Base-by-base conservation (phyloP, 2,113 vertebrate genomes). In the Neodon shergylaensis region DNA sequence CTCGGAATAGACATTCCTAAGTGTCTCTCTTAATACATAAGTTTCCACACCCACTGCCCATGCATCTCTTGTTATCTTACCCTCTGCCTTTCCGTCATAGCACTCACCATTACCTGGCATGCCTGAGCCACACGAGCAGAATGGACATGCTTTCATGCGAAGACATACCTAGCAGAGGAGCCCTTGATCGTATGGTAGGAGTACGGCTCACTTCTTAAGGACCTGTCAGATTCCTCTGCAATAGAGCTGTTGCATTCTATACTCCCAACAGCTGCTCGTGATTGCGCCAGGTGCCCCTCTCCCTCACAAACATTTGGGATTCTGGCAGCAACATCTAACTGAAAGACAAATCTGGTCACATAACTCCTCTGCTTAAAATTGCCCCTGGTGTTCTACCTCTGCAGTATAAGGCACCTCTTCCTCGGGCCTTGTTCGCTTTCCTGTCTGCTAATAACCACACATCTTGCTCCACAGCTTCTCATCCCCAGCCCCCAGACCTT, bases 201-300 rank as follows among this genome's bases (percentile, higher is more conserved):
- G 17, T 28, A 33, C 54, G 5, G 54, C 49, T 94, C 82, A 91
- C 66, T 89, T 91, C 92, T 88, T 36, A 96, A 96, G 79, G 26
- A 88, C 58, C 19, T 81, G 39, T 84, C 92, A 88, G 76, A 72
- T 72, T 90, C 52, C 39, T 92, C 95, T 95, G 68, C 88, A 68
- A 79, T 91, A 95, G 42, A 78, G 28, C 86, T 73, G 4, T 72
- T 70, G 19, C 70, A 82, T 79, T 95, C 88, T 88, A 52, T 74
- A 63, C n/a, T 73, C 74, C 72, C 17, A 74, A 16, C 66, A 88
- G 81, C 52, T 82, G 61, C 73, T 63, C 26, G 0, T 39, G 33
- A 90, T 58, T 58, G 9, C 73, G 82, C 42, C 49, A 63, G 44
- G 74, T 86, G 66, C 17, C 76, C 52, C 21, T 24, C 26, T 10